Evolutionary conservation across 2,113 vertebrate species (phyloP), one percentile per base, ranked within the genome.

Genomic region (Sinocyclocheilus maitianheensis): DNA sequence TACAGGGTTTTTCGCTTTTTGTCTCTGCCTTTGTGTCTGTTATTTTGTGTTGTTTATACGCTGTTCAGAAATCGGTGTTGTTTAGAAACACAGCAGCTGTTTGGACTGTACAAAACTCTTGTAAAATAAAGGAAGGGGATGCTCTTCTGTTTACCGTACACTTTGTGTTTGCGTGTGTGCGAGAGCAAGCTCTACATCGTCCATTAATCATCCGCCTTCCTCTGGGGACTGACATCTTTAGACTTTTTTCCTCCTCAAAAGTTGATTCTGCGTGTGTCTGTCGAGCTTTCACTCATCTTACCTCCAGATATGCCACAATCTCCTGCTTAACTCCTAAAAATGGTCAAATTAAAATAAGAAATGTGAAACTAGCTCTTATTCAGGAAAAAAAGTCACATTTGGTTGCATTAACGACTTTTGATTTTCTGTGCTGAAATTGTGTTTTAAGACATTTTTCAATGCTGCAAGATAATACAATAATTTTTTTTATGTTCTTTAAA

Each of bases 71-170:
- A 48, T 20, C 24, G 24, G 62, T 81, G 78, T 16, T 71, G 60
- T 69, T 40, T 83, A 55, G 48, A 83, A 69, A 43, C 55, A 60
- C 65, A 79, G 84, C 84, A 55, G 34, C 84, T 71, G 30, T 80
- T 79, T 79, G 34, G 48, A 80, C 48, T 84, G 83, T 85, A 85
- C 79, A 82, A 82, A 87, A 62, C 74, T 84, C 71, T 74, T 74
- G 82, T 87, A 87, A 79, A 84, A 84, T 75, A 75, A 87, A 87
- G 79, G 58, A 81, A 43, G 43, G 26, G n/a, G 40, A 81, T 34
- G 65, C 26, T 74, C 30, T 53, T 40, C 26, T 60, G 18, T 80
- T 67, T 82, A 60, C 16, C 1, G 30, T 75, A 58, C 13, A 43
- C 22, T n/a, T 8, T 72, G 24, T 53, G 18, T 51, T 37, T 37